Conservation (phyloP, 2,113 vertebrate genomes). For the Pelusios castaneus region DNA sequence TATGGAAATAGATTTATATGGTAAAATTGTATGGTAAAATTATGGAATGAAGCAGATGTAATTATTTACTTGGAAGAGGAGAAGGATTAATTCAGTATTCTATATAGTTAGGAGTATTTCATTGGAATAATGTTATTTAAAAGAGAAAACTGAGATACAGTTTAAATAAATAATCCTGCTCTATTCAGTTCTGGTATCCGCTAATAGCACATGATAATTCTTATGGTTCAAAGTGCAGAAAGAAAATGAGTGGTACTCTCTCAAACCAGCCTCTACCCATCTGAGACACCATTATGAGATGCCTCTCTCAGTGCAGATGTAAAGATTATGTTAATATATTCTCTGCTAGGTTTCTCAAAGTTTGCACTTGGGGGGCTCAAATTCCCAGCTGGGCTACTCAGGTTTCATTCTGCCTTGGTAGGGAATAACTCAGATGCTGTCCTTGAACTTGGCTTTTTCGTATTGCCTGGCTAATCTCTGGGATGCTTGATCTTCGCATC, state of each 20-base stretch:
- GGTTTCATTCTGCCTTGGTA: not conserved
- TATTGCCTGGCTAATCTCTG: not conserved
- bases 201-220: not conserved
- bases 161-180: too few relatives aligned
- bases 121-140: not conserved
- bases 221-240: not conserved
- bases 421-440: not conserved
- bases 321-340: not conserved
- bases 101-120: not conserved
- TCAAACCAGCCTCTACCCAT: not conserved
- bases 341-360: not conserved
- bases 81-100: not conserved
- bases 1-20: not conserved
- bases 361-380: not conserved
- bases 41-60: not conserved
- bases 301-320: not conserved
- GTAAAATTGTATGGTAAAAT: accelerated
- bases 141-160: not conserved
- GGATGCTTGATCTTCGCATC: not conserved
- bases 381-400: not conserved
- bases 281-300: not conserved
- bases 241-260: not conserved
- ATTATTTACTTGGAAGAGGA: not conserved
- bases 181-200: accelerated
- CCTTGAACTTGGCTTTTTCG: not conserved